Evolutionary conservation across 2,797 vertebrate species (phyloP).

Genomic region (Anabacerthia variegaticeps): DNA sequence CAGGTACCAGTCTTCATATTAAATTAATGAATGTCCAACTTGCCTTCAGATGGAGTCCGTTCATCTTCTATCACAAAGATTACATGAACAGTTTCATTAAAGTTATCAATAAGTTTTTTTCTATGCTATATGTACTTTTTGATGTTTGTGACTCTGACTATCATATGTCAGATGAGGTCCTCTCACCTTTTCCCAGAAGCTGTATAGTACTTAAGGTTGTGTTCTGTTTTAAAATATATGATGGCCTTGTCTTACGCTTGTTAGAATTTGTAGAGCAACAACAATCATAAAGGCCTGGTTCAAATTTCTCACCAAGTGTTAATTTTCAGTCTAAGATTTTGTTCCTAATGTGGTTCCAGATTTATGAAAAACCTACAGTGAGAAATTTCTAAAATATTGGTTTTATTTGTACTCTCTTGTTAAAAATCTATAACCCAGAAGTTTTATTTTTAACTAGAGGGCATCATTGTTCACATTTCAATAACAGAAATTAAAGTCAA

Average conservation of each 20-base stretch:
- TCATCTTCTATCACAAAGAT: not conserved
- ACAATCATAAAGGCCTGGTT: not conserved
- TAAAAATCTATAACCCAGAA: not conserved
- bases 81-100: not conserved
- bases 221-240: not conserved
- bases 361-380: not conserved
- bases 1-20: not conserved
- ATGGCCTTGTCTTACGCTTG: not conserved
- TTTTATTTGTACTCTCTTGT: not conserved
- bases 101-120: not conserved
- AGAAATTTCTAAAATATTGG: not conserved
- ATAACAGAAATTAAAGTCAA: not conserved
- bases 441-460: not conserved
- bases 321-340: not conserved
- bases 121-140: not conserved
- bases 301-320: not conserved
- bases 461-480: not conserved
- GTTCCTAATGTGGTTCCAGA: not conserved
- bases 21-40: not conserved
- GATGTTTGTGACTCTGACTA: not conserved
- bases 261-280: not conserved
- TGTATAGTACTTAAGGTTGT: not conserved
- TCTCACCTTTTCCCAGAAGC: not conserved
- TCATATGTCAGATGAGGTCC: not conserved
- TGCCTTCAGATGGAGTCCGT: not conserved